Base-by-base conservation (phyloP, 2,797 vertebrate genomes). In the Taenioides sp. region DNA sequence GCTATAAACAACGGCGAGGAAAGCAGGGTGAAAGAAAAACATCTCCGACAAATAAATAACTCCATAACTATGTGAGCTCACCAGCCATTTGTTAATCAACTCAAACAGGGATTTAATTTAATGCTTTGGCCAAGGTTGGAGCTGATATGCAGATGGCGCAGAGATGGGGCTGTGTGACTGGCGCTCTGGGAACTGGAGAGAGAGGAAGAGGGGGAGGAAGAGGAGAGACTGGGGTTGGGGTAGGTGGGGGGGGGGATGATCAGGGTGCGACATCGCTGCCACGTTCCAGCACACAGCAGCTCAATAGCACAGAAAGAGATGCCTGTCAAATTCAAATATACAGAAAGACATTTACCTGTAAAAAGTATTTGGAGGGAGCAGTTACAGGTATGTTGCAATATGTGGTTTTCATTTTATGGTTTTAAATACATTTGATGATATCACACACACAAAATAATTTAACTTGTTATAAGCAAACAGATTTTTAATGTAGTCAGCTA, bases 81-180 rank as follows among this genome's bases (percentile, higher is more conserved):
- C 88, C 92, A 92, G 93, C 93, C 93, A 94, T 95, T 94, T 94
- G 93, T 94, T 94, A 94, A 94, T 94, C 93, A 94, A 92, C 91
- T 91, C 91, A 91, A 94, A 94, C 93, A 93, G 92, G 91, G 93
- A 94, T 94, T 94, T 94, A 93, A 94, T 94, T 91, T 93, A 93
- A 94, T 92, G 92, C 92, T 92, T 94, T 94, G 94, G 94, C 91
- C 86, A 83, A 90, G 91, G 88, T 84, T 74, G 82, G 73, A 84
- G 87, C 89, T 86, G 92, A 91, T 93, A 92, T 94, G 91, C 93
- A 94, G 93, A 94, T 94, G 93, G 93, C 91, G 89, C 89, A 89
- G 92, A 91, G 93, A 94, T 86, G 85, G 89, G 78, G 92, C 90
- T 89, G 85, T 92, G 90, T 84, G 92, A 91, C 90, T 91, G 93